Evolutionary conservation across 2,113 vertebrate genomes (phyloP).

Genomic region (Uropsilus gracilis): DNA sequence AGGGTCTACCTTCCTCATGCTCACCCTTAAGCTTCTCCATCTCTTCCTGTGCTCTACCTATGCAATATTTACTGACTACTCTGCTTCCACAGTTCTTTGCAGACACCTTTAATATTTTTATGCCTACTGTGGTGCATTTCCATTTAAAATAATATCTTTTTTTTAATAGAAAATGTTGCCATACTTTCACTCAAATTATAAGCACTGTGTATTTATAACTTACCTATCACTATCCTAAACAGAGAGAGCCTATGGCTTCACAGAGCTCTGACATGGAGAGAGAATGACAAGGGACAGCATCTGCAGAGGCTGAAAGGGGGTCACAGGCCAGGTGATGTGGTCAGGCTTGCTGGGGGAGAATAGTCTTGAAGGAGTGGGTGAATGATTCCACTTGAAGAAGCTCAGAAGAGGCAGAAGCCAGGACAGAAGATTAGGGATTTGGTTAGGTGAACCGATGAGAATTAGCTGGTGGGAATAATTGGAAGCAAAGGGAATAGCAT

Average conservation of each 20-base stretch:
- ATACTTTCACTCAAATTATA: neutral
- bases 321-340: neutral
- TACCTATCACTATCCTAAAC: neutral
- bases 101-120: neutral
- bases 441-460: neutral
- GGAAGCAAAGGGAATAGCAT: neutral
- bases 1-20: neutral
- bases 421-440: neutral
- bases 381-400: no score
- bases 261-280: neutral
- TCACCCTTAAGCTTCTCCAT: neutral
- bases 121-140: neutral
- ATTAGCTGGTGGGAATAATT: neutral
- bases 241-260: neutral
- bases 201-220: neutral
- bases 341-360: neutral
- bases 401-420: neutral
- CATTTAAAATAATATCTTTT: neutral
- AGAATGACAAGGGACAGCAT: neutral
- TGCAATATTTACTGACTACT: neutral
- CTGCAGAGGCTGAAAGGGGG: neutral
- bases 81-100: neutral
- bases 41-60: neutral
- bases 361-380: no score
- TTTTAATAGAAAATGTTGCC: neutral